Percentiles rank a stretch among this genome's conserved stretches.
Conservation (phyloP, 2,797 vertebrate species). For the Microctenopoma stevenorrisi region DNA sequence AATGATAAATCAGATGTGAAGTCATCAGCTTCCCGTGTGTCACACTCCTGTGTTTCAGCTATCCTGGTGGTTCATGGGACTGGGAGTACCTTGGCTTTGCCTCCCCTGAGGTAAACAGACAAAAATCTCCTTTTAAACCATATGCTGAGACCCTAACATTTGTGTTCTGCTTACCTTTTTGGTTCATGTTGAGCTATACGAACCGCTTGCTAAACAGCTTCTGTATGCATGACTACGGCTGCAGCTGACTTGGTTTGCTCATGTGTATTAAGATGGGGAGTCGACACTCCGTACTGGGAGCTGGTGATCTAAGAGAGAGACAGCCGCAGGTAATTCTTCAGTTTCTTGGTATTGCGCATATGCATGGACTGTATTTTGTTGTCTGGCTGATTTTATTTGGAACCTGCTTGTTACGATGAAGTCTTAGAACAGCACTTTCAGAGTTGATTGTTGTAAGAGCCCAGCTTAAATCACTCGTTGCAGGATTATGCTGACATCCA, state of each 20-base stretch:
- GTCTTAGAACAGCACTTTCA: not conserved
- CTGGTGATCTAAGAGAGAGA: slow-evolving; percentile 81
- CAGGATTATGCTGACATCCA: slow-evolving; percentile 99
- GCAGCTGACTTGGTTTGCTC: slow-evolving; percentile 62
- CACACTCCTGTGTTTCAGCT: slow-evolving; percentile 80
- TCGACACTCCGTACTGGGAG: slow-evolving; percentile 81
- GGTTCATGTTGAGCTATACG: slow-evolving; percentile 5
- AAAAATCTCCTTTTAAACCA: not conserved
- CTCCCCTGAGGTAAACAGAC: slow-evolving; percentile 92
- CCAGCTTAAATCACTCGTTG: slow-evolving; percentile 52
- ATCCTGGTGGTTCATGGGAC: slow-evolving; percentile 98
- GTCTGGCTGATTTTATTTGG: slow-evolving; percentile 11
- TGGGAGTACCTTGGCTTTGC: slow-evolving; percentile 99
- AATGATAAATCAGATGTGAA: not conserved
- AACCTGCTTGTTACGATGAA: slow-evolving; percentile 6
- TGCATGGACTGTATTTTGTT: slow-evolving; percentile 42
- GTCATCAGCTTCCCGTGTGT: not conserved
- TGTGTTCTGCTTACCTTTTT: slow-evolving; percentile 15
- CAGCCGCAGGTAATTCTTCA: slow-evolving; percentile 80
- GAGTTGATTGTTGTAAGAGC: slow-evolving; percentile 9
- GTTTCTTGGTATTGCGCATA: slow-evolving; percentile 9
- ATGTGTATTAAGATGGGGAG: slow-evolving; percentile 85
- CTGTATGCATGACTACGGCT: slow-evolving; percentile 41
- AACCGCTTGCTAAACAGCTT: slow-evolving; percentile 19
- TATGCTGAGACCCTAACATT: slow-evolving; percentile 23